These are phyloP conservation scores for Mus caroli DNA, from an alignment of 2,797 vertebrate species.

Conservation along the genomic window DNA sequence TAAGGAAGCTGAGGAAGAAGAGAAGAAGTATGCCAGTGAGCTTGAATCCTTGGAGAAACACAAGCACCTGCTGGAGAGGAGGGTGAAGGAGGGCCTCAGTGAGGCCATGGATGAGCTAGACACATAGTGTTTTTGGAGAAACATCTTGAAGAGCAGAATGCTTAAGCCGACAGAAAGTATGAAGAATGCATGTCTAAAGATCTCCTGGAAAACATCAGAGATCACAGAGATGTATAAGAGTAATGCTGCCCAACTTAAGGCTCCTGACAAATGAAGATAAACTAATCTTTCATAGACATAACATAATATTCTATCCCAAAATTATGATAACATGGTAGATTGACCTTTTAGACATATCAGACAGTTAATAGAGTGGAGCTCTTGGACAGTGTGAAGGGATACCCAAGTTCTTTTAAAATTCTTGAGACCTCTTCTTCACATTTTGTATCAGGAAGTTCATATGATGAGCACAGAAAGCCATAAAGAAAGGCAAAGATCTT, in stretches of 20 bases:
- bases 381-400: too few relatives aligned
- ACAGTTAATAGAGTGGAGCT: slow-evolving; percentile 72
- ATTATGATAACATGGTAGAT: slow-evolving; percentile 53
- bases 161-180: slow-evolving; percentile 84
- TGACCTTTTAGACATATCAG: slow-evolving; percentile 51
- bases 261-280: slow-evolving; percentile 65
- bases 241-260: slow-evolving; percentile 80
- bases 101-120: slow-evolving; percentile 88
- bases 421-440: too few relatives aligned
- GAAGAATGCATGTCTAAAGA: slow-evolving; percentile 88
- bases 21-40: slow-evolving; percentile 87
- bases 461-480: too few relatives aligned
- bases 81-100: slow-evolving; percentile 88
- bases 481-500: too few relatives aligned
- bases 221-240: slow-evolving; percentile 87
- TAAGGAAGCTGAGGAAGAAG: slow-evolving; percentile 89
- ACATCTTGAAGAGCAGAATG: slow-evolving; percentile 88
- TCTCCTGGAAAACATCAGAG: slow-evolving; percentile 82
- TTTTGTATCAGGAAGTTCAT: too few relatives aligned
- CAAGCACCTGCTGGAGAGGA: slow-evolving; percentile 87
- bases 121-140: slow-evolving; percentile 89
- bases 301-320: slow-evolving; percentile 31
- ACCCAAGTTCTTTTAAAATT: too few relatives aligned
- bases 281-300: slow-evolving; percentile 37
- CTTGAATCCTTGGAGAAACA: slow-evolving; percentile 89